These are phyloP conservation scores for Eupithecia centaureata DNA, from an alignment of 2,888 invertebrate species.

Conservation along the genomic window DNA sequence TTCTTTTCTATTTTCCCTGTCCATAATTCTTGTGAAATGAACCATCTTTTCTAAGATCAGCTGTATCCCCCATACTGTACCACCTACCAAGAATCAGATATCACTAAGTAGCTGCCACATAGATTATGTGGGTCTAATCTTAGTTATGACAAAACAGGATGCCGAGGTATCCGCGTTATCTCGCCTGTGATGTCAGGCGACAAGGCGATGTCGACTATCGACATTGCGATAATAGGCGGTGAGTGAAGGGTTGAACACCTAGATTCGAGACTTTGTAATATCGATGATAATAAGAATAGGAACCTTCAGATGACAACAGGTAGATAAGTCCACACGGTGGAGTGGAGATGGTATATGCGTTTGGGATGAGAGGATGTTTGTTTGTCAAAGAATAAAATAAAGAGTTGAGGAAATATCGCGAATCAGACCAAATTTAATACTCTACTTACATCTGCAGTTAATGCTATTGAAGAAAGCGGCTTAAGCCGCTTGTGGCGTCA, in stretches of 20 bases:
- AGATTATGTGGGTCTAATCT: slow-evolving; percentile 46
- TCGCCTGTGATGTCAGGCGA: slow-evolving; percentile 45
- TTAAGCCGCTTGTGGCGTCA: no score
- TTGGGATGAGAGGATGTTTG: neutral
- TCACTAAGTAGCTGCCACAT: slow-evolving; percentile 44
- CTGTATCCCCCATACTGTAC: slow-evolving; percentile 29
- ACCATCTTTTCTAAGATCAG: neutral
- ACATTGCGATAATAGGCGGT: slow-evolving; percentile 23
- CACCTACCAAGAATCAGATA: slow-evolving; percentile 60
- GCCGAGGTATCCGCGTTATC: slow-evolving; percentile 42
- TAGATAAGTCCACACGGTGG: neutral
- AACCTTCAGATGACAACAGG: neutral
- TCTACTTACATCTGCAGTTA: no score
- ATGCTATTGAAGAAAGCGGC: no score
- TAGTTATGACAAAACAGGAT: slow-evolving; percentile 55
- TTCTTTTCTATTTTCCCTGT: no score
- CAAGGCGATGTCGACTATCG: slow-evolving; percentile 38
- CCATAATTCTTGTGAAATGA: neutral
- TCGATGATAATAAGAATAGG: neutral
- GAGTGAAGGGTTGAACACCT: slow-evolving; percentile 5
- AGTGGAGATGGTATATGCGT: no score
- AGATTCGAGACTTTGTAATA: neutral
- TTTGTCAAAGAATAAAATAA: no score
- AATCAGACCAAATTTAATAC: no score
- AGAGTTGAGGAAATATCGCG: no score